Base-by-base conservation (phyloP, 1,140 invertebrate species). In the Danaus plexippus region DNA sequence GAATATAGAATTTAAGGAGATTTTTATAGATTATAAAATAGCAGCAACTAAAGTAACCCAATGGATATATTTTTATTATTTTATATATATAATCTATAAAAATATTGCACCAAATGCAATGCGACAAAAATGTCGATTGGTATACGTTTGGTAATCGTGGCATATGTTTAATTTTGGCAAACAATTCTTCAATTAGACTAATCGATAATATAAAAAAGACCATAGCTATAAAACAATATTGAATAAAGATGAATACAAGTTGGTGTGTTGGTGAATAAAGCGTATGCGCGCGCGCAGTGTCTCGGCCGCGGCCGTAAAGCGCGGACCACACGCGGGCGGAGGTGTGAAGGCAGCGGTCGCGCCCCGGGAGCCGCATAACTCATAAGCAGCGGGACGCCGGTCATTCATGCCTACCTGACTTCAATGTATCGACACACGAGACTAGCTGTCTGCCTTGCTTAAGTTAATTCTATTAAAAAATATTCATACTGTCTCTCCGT, bases 271-370 rank as follows among this genome's bases (percentile, higher is more conserved):
- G 71, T 54, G 69, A 62, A 77, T 75, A 59, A 18, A 12, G 11
- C 12, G 46, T 43, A 52, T 41, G 64, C 61, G 73, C 75, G 69
- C 69, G 67, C 71, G 72, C 72, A 71, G 75, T 73, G 75, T 71
- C 75, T 63, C 10, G 49, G 61, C 60, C 60, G 52, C 63, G 70
- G 68, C 77, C 83, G 75, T 84, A 84, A 84, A 84, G 61, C 77
- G 76, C 70, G 68, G 82, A 86, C 83, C 83, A 86, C 83, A 86
- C 83, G 83, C 83, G 83, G 80, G 67, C 78, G 77, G 82, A 84
- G 83, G 83, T 84, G 83, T 86, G 83, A 86, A 86, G 79, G 79
- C 79, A 77, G 71, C 71, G 77, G 63, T 69, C 66, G 68, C 75
- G 62, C 77, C 60, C 65, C 77, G 79, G 82, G 82, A 77, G 76